A percentile compares a stretch with the other conserved stretches of the same genome.
These are phyloP conservation scores for Solen grandis DNA, from an alignment of 1,140 invertebrate species.

Conservation along the genomic window DNA sequence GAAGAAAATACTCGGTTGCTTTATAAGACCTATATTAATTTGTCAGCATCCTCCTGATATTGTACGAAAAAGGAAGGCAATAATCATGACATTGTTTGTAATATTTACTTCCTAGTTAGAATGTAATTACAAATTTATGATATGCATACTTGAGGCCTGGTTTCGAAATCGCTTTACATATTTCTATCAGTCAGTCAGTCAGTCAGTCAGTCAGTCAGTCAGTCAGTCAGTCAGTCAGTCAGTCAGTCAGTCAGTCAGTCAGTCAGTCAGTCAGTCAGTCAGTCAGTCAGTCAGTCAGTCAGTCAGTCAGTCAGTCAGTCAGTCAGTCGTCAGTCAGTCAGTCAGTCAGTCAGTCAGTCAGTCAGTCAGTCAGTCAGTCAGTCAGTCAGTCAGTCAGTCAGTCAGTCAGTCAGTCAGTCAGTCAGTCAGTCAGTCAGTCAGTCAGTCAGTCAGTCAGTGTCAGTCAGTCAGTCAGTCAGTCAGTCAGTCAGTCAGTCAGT, in stretches of 20 bases:
- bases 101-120: too few species aligned
- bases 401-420: conserved; percentile 67
- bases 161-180: too few species aligned
- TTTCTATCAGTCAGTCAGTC: conserved; percentile 59
- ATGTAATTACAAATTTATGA: too few species aligned
- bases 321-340: too few species aligned
- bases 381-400: conserved; percentile 65
- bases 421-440: conserved; percentile 64
- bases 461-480: conserved; percentile 66
- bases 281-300: conserved; percentile 63
- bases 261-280: conserved; percentile 64
- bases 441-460: conserved; percentile 61
- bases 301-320: conserved; percentile 64
- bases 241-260: conserved; percentile 63
- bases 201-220: conserved; percentile 61
- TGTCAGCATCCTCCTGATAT: too few species aligned
- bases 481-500: conserved; percentile 66
- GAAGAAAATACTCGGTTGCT: too few species aligned
- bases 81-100: too few species aligned
- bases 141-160: too few species aligned
- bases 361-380: conserved; percentile 63
- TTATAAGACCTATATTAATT: too few species aligned
- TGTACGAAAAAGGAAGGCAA: too few species aligned
- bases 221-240: conserved; percentile 63
- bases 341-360: too few species aligned